phyloP scores from a whole-genome alignment of 64 coral and sea anemone species.

The Cladopsammia gracilis region DNA sequence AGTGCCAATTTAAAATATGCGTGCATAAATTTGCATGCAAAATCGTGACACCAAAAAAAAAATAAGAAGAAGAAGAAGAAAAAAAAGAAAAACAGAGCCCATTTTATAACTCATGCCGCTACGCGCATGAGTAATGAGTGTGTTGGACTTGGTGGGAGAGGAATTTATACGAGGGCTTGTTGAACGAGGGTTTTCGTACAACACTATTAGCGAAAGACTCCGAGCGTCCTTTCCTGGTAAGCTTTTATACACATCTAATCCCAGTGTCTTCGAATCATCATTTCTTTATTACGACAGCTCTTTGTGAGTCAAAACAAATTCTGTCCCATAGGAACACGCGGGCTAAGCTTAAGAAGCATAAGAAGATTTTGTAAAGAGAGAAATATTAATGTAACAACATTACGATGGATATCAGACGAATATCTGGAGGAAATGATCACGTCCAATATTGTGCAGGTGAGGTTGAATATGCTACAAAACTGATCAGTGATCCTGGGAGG shows the following conservation, averaged over 20 bases:
- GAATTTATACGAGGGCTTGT: not conserved
- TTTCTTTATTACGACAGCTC: not conserved
- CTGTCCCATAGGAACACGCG: not conserved
- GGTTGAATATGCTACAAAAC: no score
- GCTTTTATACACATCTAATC: not conserved
- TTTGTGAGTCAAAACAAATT: not conserved
- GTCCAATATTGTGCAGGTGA: constrained; percentile 5
- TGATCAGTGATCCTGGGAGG: no score
- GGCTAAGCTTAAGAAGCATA: constrained; percentile 26
- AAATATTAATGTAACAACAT: constrained; percentile 11
- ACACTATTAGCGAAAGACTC: not conserved
- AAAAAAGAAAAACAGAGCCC: no score
- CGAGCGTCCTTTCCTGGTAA: not conserved
- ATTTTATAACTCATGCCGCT: no score
- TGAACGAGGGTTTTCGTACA: not conserved
- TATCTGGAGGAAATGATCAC: constrained; percentile 15
- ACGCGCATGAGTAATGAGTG: no score
- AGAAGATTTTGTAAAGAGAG: constrained; percentile 37
- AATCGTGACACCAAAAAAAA: no score
- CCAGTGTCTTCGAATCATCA: not conserved
- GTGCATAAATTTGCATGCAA: no score
- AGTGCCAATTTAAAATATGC: no score
- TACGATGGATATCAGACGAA: constrained; percentile 36
- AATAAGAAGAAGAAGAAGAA: no score
- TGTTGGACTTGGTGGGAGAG: not conserved